Percentiles rank a stretch among this genome's conserved stretches.
phyloP scores from a whole-genome alignment of 2,888 invertebrate species.

The Allacma fusca region DNA sequence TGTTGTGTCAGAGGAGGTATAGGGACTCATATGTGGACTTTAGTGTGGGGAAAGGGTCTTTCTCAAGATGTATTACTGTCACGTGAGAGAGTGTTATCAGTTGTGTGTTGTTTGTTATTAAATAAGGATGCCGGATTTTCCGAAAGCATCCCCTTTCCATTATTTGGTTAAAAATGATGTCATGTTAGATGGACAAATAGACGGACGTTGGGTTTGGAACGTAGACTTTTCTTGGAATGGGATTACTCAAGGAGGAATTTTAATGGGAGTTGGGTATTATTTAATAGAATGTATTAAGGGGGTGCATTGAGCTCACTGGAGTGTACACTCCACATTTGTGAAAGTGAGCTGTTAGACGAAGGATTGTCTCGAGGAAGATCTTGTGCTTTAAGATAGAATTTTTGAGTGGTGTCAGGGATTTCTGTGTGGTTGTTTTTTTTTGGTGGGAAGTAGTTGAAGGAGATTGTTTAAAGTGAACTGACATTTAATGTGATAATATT shows the following conservation, averaged over 20 bases:
- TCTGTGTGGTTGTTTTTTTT: too few relatives aligned
- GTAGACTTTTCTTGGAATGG: not conserved
- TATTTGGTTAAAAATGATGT: not conserved
- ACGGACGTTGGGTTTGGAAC: not conserved
- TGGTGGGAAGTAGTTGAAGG: too few relatives aligned
- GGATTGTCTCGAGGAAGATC: too few relatives aligned
- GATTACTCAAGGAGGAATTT: not conserved
- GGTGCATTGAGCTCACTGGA: too few relatives aligned
- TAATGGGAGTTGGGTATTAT: too few relatives aligned
- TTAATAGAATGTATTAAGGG: too few relatives aligned
- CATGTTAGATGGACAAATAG: not conserved
- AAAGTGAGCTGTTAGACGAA: too few relatives aligned
- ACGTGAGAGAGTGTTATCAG: not conserved
- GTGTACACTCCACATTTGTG: too few relatives aligned
- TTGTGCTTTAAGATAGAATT: too few relatives aligned
- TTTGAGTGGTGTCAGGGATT: too few relatives aligned
- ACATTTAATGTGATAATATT: not conserved
- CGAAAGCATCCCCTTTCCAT: not conserved
- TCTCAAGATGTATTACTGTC: not conserved
- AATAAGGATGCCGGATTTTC: not conserved
- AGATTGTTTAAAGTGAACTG: not conserved
- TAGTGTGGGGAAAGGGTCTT: conserved; percentile 9
- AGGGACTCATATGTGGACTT: too few relatives aligned
- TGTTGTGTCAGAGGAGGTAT: too few relatives aligned
- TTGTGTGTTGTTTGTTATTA: not conserved